Evolutionary conservation across 64 coral and sea anemone species (phyloP), one percentile per base, ranked within the genome.

Genomic region (Montipora foliosa): DNA sequence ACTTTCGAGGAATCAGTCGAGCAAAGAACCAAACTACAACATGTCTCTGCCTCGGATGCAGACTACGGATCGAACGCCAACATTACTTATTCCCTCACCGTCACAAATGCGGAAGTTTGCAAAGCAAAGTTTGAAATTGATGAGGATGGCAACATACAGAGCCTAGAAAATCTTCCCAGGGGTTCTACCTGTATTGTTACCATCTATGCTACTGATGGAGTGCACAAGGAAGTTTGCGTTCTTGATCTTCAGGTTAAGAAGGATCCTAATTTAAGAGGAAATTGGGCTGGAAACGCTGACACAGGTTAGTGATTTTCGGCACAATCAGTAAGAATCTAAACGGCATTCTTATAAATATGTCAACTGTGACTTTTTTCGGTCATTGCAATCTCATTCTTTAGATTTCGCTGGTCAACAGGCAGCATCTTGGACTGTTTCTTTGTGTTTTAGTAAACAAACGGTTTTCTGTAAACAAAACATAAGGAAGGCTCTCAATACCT

Each of bases 1-100:
- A 15, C 3, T 11, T 2, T 13, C 53, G 6, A 3, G 9, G 1
- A 29, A 57, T 10, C 53, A 82, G 6, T 21, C 22, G 13, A 81
- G 55, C 1, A 2, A 82, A 52, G 24, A 82, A 58, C 2, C 8
- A 25, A 24, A 13, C 1, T 85, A 2, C 47, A 70, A 49, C 45
- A 8, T 70, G 82, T 85, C 13, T 70, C 64, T 14, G 6, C 82
- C 9, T 19, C 62, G 59, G 82, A 85, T 85, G 82, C 82, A 22
- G 82, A 85, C 47, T 47, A 69, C n/a, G 82, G 64, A 85, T 85
- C 46, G 5, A 85, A 85, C 15, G 82, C 82, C 17, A 85, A 71
- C 60, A 70, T 85, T 47, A 50, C 62, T 47, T 84, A 84, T 50
- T 85, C 47, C 45, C 14, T 46, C 44, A 8, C 22, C 4, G 44